Conservation (phyloP, 1,140 invertebrate species). For the Trinorchestia longiramus region DNA sequence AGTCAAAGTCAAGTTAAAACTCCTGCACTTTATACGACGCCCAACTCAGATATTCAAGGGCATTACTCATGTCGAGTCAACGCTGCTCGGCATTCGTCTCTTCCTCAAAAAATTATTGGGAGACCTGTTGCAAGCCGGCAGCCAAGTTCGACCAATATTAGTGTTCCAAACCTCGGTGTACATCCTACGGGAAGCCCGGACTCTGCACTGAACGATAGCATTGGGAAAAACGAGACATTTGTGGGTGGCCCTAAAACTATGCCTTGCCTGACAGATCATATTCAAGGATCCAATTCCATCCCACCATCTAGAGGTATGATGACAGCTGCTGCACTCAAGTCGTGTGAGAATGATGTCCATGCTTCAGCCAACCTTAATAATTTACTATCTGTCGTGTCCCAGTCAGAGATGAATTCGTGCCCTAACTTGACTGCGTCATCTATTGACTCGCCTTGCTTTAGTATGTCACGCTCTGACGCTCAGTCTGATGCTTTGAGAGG, state of each 20-base stretch:
- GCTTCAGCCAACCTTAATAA: background rate
- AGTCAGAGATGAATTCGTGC: background rate
- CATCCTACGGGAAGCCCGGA: background rate
- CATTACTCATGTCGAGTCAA: background rate
- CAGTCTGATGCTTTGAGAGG: background rate
- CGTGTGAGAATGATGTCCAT: background rate
- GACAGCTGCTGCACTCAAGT: background rate
- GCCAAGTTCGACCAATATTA: background rate
- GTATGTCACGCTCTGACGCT: background rate
- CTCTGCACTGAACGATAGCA: background rate
- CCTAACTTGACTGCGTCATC: background rate
- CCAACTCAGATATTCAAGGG: background rate
- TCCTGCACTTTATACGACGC: background rate
- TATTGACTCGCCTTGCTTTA: background rate
- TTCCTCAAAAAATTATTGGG: background rate
- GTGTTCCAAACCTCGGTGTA: background rate
- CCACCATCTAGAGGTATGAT: background rate
- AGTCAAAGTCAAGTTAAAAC: background rate
- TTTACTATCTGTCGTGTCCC: background rate
- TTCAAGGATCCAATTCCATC: background rate
- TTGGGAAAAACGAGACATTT: background rate
- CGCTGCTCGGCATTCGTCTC: background rate
- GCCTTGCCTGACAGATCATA: background rate
- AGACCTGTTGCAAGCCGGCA: background rate
- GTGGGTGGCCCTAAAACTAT: background rate